Evolutionary conservation across 2,888 invertebrate genomes (phyloP), one percentile per base, ranked within the genome.

Genomic region (Microchrysa polita): DNA sequence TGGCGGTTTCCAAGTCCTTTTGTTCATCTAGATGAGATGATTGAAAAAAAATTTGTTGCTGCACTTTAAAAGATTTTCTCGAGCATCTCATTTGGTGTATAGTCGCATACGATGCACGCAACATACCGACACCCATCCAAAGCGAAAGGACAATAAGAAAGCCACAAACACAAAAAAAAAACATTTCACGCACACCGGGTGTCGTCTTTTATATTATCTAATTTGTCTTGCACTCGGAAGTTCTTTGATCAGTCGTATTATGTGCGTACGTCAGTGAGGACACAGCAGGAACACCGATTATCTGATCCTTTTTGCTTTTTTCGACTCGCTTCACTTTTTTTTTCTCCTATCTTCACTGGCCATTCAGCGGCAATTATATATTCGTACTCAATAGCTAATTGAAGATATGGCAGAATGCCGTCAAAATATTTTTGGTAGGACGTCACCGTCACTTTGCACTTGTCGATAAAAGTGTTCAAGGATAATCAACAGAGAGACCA

Each of bases 391-490:
- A 27, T 61, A 40, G 4, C 40, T 61, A 61, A 61, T 61, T 61
- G 40, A 61, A 61, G 34, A 61, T 61, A 40, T 22, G 60, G 60
- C 34, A 22, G 10, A 27, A 34, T 20, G 61, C 61, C 40, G 61
- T 40, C 61, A 61, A 61, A 61, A 61, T 61, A 61, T 61, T 61
- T 61, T 61, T 12, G 60, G 61, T 61, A 61, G 61, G 48, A 2
- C 12, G 48, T 48, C 48, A 48, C 40, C 61, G 40, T 16, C 34
- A 61, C 61, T 40, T 40, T 40, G 61, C 40, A 61, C n/a, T 61
- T 34, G 16, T 14, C 16, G 14, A 61, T 14, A 61, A 40, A 12
- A 34, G 7, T 34, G 2, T 34, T 61, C 40, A n/a, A 23, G 23
- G 23, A 27, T 9, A 40, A 34, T 34, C 12, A n/a, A n/a, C n/a